These are phyloP conservation scores for Kryptopterus vitreolus DNA, from an alignment of 2,797 vertebrate species.

Conservation along the genomic window DNA sequence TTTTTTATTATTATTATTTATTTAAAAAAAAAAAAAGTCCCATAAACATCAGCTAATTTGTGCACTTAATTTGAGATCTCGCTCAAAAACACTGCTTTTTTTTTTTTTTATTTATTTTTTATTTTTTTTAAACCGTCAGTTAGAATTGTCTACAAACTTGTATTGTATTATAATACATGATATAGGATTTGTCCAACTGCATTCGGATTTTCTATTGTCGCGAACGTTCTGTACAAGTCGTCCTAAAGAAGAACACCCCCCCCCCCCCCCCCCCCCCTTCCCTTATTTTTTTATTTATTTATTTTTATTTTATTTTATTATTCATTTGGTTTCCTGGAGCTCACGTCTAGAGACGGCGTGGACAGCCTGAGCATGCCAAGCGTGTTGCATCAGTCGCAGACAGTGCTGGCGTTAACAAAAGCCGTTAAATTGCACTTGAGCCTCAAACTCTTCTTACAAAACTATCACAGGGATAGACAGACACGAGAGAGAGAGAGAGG, in stretches of 20 bases:
- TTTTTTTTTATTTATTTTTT: not conserved
- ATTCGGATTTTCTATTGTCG: not conserved
- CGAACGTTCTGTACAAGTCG: not conserved
- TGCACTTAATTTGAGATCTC: not conserved
- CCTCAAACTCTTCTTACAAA: slow-evolving; percentile 49
- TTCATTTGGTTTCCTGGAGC: not conserved
- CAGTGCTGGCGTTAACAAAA: slow-evolving; percentile 51
- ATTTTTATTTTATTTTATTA: too few species aligned
- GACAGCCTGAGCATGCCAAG: slow-evolving; percentile 30
- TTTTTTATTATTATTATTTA: not conserved
- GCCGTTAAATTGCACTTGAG: slow-evolving; percentile 54
- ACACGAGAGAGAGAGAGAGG: slow-evolving; percentile 3
- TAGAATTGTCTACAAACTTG: not conserved
- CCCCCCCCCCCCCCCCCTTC: too few species aligned
- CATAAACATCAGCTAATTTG: not conserved
- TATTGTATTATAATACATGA: not conserved
- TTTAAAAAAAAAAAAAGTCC: too few species aligned
- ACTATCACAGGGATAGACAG: slow-evolving; percentile 21
- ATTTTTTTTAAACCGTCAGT: not conserved
- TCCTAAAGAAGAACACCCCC: not conserved
- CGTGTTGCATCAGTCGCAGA: slow-evolving; percentile 55
- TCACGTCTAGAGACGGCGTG: slow-evolving; percentile 11
- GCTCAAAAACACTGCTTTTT: not conserved
- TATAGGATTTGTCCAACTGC: not conserved
- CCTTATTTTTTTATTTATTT: too few species aligned